Evolutionary conservation across 2,888 invertebrate genomes (phyloP).

Genomic region (Petrolisthes cinctipes): DNA sequence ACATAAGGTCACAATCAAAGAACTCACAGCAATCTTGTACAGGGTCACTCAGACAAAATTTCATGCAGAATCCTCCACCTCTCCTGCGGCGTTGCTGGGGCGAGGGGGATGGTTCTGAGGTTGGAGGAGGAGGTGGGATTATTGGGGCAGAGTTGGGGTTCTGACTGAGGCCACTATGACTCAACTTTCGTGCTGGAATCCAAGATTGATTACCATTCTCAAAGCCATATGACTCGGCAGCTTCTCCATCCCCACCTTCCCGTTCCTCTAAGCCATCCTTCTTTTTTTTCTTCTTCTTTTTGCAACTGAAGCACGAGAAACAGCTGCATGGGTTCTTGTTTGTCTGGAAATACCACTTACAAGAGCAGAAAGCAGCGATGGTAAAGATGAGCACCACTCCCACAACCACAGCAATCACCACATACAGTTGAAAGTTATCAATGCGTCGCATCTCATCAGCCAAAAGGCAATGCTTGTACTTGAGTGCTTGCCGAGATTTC

Average conservation of each 20-base stretch:
- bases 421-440: constrained; percentile 60
- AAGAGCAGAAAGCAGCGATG: constrained; percentile 61
- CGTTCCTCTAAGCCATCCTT: constrained; percentile 11
- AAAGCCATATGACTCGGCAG: constrained; percentile 4
- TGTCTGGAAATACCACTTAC: constrained; percentile 64
- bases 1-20: constrained; percentile 65
- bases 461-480: constrained; percentile 59
- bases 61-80: constrained; percentile 58
- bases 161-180: neutral
- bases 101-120: neutral
- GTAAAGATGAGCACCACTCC: constrained; percentile 54
- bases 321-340: constrained; percentile 62
- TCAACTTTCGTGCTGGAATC: constrained; percentile 45
- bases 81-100: neutral
- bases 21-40: constrained; percentile 66
- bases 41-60: constrained; percentile 65
- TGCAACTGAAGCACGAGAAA: constrained; percentile 34
- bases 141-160: neutral
- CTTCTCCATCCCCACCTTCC: constrained; percentile 19
- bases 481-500: constrained; percentile 35
- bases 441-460: constrained; percentile 63
- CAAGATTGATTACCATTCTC: constrained; percentile 44
- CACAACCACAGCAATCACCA: constrained; percentile 58
- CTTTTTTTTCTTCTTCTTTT: constrained; percentile 55
- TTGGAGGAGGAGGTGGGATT: neutral